These are phyloP conservation scores for Cochlearius cochlearius DNA, from an alignment of 2,113 vertebrate genomes.

Conservation along the genomic window DNA sequence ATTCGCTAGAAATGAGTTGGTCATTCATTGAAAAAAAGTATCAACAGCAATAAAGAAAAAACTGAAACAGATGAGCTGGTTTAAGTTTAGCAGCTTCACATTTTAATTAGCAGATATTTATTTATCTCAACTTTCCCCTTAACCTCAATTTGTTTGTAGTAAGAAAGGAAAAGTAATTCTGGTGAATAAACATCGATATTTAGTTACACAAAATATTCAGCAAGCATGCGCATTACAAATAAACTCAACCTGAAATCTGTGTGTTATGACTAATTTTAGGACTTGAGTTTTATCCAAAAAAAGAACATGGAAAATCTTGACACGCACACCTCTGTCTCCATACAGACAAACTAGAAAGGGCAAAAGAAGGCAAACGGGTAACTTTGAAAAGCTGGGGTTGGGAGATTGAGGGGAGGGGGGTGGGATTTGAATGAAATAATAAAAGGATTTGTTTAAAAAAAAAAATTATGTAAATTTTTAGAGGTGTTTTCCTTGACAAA, in stretches of 20 bases:
- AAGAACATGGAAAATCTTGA: conserved; percentile 18
- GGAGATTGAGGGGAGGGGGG: not conserved
- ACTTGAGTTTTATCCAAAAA: conserved; percentile 19
- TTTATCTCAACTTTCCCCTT: not conserved
- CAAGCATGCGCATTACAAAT: conserved; percentile 1
- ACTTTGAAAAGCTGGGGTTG: not conserved
- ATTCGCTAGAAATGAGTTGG: not conserved
- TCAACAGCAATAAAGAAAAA: not conserved
- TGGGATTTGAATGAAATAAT: not conserved
- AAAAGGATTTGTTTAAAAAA: not conserved
- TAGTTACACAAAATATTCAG: conserved; percentile 30
- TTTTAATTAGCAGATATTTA: conserved; percentile 1
- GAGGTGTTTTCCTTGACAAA: not conserved
- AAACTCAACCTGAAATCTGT: conserved; percentile 31
- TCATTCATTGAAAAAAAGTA: not conserved
- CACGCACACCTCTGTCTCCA: not conserved
- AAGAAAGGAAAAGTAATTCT: not conserved
- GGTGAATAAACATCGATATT: not conserved
- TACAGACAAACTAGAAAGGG: not conserved
- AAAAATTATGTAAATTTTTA: not conserved
- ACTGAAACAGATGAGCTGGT: not conserved
- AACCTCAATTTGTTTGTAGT: not conserved
- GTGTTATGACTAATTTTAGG: conserved; percentile 23
- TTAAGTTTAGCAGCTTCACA: not conserved
- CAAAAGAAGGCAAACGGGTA: not conserved